These are phyloP conservation scores for Danio choprae DNA, from an alignment of 2,797 vertebrate species.

Conservation along the genomic window DNA sequence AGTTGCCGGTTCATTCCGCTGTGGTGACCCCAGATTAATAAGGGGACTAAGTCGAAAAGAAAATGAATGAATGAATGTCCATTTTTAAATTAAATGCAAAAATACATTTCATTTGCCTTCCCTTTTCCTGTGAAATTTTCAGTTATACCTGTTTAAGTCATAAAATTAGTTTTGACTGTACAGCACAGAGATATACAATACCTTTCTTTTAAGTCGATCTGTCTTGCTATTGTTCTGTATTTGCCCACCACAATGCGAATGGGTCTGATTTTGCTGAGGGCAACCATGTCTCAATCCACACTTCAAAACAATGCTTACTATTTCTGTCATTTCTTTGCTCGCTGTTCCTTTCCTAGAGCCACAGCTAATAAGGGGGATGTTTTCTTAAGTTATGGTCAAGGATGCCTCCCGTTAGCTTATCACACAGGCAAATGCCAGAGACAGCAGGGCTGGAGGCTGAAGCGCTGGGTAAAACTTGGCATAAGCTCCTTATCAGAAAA, in stretches of 20 bases:
- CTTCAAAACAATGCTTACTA: conserved; percentile 63
- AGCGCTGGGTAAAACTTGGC: conserved; percentile 82
- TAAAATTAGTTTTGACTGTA: neutral
- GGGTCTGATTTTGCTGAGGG: conserved; percentile 67
- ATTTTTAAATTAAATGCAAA: too few species aligned
- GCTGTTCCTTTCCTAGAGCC: conserved; percentile 57
- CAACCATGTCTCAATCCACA: conserved; percentile 62
- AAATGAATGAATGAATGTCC: too few species aligned
- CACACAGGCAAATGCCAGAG: conserved; percentile 78
- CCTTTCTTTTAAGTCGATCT: neutral
- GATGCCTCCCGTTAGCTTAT: conserved; percentile 81
- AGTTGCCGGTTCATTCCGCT: too few species aligned
- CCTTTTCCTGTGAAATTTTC: neutral
- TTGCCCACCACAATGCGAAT: conserved; percentile 2
- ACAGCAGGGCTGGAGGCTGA: conserved; percentile 81
- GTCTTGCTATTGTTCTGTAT: conserved; percentile 6
- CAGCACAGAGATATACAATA: neutral
- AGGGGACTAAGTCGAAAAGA: too few species aligned
- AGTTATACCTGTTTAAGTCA: neutral
- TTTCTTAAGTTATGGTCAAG: conserved; percentile 81
- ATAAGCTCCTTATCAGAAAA: conserved; percentile 95
- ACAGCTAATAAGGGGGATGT: conserved; percentile 72
- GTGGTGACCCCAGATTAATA: too few species aligned
- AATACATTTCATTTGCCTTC: neutral
- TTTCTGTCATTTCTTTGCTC: conserved; percentile 64